A percentile compares a stretch with the other conserved stretches of the same genome.
Conservation (phyloP, 2,888 invertebrate species). For the Tortrix viridana region DNA sequence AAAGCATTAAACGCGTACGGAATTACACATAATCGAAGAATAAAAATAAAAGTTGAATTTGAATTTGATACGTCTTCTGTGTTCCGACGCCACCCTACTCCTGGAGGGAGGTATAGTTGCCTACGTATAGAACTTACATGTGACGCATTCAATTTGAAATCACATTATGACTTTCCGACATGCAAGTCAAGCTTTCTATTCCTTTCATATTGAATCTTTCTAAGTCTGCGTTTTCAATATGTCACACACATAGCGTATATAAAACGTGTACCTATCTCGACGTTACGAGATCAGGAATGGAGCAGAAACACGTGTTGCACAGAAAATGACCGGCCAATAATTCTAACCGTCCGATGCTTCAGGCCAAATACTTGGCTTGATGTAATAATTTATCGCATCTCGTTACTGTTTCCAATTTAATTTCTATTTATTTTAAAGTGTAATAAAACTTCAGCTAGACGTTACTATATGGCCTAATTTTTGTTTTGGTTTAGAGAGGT, state of each 20-base stretch:
- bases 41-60: slow-evolving; percentile 27
- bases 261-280: slow-evolving; percentile 53
- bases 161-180: slow-evolving; percentile 77
- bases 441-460: no score
- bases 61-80: slow-evolving; percentile 33
- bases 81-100: slow-evolving; percentile 29
- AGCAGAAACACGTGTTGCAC: slow-evolving; percentile 77
- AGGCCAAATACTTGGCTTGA: slow-evolving; percentile 9
- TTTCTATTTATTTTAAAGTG: no score
- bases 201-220: slow-evolving; percentile 73
- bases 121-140: slow-evolving; percentile 47
- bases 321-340: slow-evolving; percentile 68
- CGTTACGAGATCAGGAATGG: slow-evolving; percentile 71
- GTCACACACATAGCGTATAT: slow-evolving; percentile 45
- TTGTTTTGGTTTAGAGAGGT: no score
- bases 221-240: slow-evolving; percentile 76
- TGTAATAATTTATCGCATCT: neutral
- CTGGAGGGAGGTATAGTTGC: slow-evolving; percentile 24
- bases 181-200: slow-evolving; percentile 68
- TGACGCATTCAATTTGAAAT: slow-evolving; percentile 73
- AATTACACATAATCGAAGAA: slow-evolving; percentile 3
- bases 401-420: neutral
- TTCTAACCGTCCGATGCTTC: neutral
- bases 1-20: slow-evolving; percentile 5
- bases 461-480: no score